A percentile compares a stretch with the other conserved stretches of the same genome.
Evolutionary conservation across 1,140 invertebrate genomes (phyloP).

Genomic region (Maconellicoccus hirsutus): DNA sequence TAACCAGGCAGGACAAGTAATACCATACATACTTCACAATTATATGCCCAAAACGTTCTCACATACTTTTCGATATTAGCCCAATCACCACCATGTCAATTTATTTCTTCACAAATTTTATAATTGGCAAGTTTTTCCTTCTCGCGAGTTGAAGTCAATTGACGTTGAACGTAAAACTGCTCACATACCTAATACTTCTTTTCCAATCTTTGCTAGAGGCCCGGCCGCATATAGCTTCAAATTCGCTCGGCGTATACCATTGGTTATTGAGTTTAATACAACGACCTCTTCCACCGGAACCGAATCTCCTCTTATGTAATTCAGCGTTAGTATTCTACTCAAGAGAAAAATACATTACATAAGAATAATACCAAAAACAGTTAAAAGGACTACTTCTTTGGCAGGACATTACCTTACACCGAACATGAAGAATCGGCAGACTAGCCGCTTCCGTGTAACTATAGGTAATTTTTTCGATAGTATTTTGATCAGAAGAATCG

Average conservation of each 20-base stretch:
- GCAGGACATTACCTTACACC: slow-evolving; percentile 46
- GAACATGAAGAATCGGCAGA: slow-evolving; percentile 67
- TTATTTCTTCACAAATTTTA: no score
- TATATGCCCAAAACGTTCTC: no score
- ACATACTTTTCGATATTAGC: no score
- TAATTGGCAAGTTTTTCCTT: no score
- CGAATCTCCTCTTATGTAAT: slow-evolving; percentile 71
- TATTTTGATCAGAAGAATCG: slow-evolving; percentile 34
- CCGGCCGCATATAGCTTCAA: slow-evolving; percentile 76
- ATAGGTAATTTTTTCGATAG: slow-evolving; percentile 26
- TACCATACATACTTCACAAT: no score
- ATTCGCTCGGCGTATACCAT: slow-evolving; percentile 90
- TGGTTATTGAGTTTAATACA: slow-evolving; percentile 73
- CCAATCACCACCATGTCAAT: no score
- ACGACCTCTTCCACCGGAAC: slow-evolving; percentile 76
- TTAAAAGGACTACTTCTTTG: no score
- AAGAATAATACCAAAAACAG: no score
- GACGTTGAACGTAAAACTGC: no score
- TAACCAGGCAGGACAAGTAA: no score
- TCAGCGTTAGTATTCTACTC: slow-evolving; percentile 73
- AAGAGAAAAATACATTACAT: not conserved
- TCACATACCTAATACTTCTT: slow-evolving; percentile 69
- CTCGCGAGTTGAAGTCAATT: no score
- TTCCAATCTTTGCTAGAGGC: slow-evolving; percentile 95
- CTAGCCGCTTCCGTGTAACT: slow-evolving; percentile 71